A percentile compares a stretch with the other conserved stretches of the same genome.
phyloP scores from a whole-genome alignment of 1,140 invertebrate genomes.

The Drosophila grimshawi region DNA sequence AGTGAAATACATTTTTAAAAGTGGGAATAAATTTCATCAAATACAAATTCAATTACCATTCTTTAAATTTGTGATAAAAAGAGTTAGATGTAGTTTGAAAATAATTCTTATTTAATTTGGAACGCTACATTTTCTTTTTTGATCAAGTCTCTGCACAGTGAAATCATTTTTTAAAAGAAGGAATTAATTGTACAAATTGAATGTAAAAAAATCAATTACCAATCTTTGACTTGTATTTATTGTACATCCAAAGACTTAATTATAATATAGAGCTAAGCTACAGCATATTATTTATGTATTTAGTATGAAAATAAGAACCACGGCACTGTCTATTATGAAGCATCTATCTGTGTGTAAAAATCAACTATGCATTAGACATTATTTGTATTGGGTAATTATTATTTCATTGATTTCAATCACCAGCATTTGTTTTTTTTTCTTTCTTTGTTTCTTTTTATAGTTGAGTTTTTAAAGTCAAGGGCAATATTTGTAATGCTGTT shows the following conservation, averaged over 20 bases:
- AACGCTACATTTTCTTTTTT: slow-evolving; percentile 10
- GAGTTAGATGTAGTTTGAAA: background rate
- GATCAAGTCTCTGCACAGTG: background rate
- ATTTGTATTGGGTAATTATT: slow-evolving; percentile 6
- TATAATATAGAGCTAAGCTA: slow-evolving; percentile 71
- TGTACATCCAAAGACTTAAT: slow-evolving; percentile 75
- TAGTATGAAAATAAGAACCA: slow-evolving; percentile 69
- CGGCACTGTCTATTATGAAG: slow-evolving; percentile 34
- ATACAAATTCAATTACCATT: too few relatives aligned
- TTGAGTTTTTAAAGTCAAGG: slow-evolving; percentile 32
- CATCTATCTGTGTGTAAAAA: slow-evolving; percentile 55
- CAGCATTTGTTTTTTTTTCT: slow-evolving; percentile 10
- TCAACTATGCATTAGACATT: slow-evolving; percentile 59
- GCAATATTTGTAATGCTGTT: too few relatives aligned
- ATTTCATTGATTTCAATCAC: slow-evolving; percentile 28
- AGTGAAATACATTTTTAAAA: too few relatives aligned
- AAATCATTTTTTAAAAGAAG: too few relatives aligned
- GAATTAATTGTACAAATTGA: too few relatives aligned
- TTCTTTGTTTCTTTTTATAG: slow-evolving; percentile 49
- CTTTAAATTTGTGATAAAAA: background rate
- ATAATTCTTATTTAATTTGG: slow-evolving; percentile 28
- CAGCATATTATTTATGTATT: slow-evolving; percentile 58
- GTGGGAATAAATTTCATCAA: too few relatives aligned
- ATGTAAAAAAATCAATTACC: slow-evolving; percentile 35
- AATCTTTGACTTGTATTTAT: slow-evolving; percentile 67